These are phyloP conservation scores for Clostera curtula DNA, from an alignment of 2,888 invertebrate species.

Conservation along the genomic window DNA sequence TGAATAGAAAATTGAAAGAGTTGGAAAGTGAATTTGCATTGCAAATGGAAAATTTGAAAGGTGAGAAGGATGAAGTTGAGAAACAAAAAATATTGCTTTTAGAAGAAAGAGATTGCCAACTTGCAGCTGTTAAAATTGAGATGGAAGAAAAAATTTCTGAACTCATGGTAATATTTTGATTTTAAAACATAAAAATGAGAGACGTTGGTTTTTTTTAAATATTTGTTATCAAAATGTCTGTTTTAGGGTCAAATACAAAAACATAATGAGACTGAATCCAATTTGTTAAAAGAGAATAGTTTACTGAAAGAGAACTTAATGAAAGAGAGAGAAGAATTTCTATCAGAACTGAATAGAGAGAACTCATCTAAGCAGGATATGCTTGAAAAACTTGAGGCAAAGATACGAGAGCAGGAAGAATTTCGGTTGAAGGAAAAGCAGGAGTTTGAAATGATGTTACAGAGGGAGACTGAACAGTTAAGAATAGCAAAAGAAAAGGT, in stretches of 20 bases:
- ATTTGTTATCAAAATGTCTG: constrained; percentile 3
- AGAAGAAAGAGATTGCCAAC: constrained; percentile 55
- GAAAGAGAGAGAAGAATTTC: constrained; percentile 67
- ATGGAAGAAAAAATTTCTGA: constrained; percentile 52
- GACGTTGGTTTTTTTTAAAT: neutral
- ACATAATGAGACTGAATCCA: constrained; percentile 53
- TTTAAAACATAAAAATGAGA: neutral
- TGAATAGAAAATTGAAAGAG: constrained; percentile 59
- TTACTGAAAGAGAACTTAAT: constrained; percentile 58
- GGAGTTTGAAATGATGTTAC: constrained; percentile 48
- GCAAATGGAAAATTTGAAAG: constrained; percentile 63
- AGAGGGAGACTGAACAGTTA: constrained; percentile 52
- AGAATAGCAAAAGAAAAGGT: constrained; percentile 63
- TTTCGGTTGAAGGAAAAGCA: constrained; percentile 56
- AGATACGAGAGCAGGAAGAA: constrained; percentile 65
- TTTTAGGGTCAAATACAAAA: constrained; percentile 55
- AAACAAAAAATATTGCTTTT: constrained; percentile 55
- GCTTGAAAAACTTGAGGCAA: constrained; percentile 60
- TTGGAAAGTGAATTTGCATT: constrained; percentile 53
- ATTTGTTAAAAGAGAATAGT: constrained; percentile 61
- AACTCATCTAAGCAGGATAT: constrained; percentile 69
- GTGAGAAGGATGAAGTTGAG: constrained; percentile 64
- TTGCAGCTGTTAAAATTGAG: constrained; percentile 38
- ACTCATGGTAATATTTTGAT: constrained; percentile 35
- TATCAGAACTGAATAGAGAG: constrained; percentile 60